Evolutionary conservation across 1,140 invertebrate genomes (phyloP), one percentile per base, ranked within the genome.

Genomic region (Helicoverpa armigera): DNA sequence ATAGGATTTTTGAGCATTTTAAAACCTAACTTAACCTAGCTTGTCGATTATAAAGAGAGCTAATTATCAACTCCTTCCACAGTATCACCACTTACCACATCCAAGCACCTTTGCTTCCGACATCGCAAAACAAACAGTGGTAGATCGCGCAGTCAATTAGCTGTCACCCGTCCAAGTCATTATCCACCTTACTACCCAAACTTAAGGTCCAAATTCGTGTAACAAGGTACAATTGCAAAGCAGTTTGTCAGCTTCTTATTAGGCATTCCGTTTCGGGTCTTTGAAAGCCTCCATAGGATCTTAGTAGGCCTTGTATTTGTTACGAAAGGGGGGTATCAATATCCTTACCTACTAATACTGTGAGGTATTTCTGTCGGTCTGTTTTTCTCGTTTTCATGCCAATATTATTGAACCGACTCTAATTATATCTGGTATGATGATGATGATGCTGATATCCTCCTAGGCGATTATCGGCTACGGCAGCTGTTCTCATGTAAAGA

Each of bases 141-240:
- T 67, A 67, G 35, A 67, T 67, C 63, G 35, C 35, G 63, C 35
- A 67, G 63, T 67, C 63, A 67, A 67, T 67, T 67, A 67, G 35
- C 63, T 67, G 35, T 16, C 63, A 48, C n/a, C 35, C 14, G n/a
- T 7, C n/a, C 63, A 48, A 31, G 16, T 11, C 10, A 48, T 35
- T 48, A 3, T 3, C 35, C 3, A 67, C 63, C 35, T 48, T 67
- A 67, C 18, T 48, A 1, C 63, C 7, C 2, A 11, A 10, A 16
- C 35, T 67, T 9, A 67, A 18, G 31, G 35, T 16, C 0, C 31
- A 35, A 67, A 67, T 18, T 67, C 63, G 35, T 14, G 29, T 67
- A n/a, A 9, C 29, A 69, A 50, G 43, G 67, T 23, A 23, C 18
- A 10, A 48, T 16, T 69, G 31, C 31, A 65, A 65, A 48, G 63